These are phyloP conservation scores for Sphenodon punctatus DNA, from an alignment of 2,797 vertebrate species.

Conservation along the genomic window DNA sequence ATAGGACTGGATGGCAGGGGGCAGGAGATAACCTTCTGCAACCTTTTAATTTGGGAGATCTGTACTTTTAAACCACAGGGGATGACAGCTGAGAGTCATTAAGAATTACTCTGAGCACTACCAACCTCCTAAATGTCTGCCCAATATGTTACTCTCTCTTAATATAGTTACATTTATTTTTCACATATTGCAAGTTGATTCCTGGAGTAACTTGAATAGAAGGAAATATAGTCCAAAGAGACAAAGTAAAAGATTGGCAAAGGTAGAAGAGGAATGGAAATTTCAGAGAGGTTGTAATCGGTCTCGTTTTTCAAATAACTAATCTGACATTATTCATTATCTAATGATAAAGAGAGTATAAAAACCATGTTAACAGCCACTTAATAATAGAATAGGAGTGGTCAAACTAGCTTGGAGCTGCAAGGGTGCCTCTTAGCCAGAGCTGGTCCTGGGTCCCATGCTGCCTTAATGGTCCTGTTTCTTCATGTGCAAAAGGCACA, in stretches of 20 bases:
- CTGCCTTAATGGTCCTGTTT: no score
- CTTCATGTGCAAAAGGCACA: no score
- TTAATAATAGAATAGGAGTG: no score
- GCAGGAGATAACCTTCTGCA: background rate
- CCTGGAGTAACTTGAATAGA: background rate
- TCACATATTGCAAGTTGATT: background rate
- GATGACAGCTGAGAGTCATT: background rate
- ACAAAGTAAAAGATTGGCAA: accelerated
- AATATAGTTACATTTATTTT: background rate
- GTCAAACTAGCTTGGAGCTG: no score
- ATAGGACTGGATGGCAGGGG: background rate
- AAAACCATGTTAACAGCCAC: background rate
- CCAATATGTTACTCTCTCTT: background rate
- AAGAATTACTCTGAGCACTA: background rate
- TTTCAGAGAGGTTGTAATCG: background rate
- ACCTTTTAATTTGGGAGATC: no score
- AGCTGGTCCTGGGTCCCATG: no score
- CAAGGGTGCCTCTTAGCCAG: no score
- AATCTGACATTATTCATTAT: background rate
- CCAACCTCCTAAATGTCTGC: background rate
- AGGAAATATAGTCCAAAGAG: background rate
- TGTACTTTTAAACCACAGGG: no score
- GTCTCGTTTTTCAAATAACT: background rate
- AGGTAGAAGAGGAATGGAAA: accelerated
- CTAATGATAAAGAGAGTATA: background rate